Percentiles rank a stretch among this genome's conserved stretches.
Evolutionary conservation across 2,797 vertebrate genomes (phyloP).

Genomic region (Melanotaenia nigrans): DNA sequence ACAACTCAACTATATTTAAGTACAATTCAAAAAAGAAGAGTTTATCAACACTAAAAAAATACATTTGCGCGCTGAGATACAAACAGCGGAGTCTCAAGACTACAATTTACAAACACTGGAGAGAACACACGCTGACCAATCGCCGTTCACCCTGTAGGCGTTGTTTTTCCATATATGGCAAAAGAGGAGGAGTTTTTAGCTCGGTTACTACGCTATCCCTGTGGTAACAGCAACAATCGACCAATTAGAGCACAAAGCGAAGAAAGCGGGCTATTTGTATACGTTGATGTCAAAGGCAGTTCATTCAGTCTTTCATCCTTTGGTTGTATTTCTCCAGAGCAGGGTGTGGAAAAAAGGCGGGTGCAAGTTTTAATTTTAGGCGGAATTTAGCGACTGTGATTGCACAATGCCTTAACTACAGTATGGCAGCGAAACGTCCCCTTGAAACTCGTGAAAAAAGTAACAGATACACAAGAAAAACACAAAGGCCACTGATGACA

Average conservation of each 20-base stretch:
- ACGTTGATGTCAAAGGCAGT: conserved; percentile 68
- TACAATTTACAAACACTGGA: conserved; percentile 82
- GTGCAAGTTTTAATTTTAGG: conserved; percentile 58
- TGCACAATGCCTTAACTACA: conserved; percentile 23
- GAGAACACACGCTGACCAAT: conserved; percentile 74
- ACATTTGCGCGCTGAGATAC: conserved; percentile 85
- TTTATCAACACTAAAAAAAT: conserved; percentile 67
- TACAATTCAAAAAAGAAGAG: conserved; percentile 54
- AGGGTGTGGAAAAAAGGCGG: conserved; percentile 75
- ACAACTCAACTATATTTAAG: conserved; percentile 66
- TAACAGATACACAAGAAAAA: conserved; percentile 9
- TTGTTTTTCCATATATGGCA: conserved; percentile 66
- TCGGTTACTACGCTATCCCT: conserved; percentile 78
- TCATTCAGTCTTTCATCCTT: conserved; percentile 78
- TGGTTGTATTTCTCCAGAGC: conserved; percentile 38
- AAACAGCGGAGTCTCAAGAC: conserved; percentile 54
- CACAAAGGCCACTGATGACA: not conserved
- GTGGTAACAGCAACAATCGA: conserved; percentile 71
- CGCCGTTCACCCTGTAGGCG: conserved; percentile 57
- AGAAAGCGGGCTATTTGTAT: conserved; percentile 86
- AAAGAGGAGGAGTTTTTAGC: conserved; percentile 71
- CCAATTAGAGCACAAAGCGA: conserved; percentile 74
- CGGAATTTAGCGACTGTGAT: conserved; percentile 61
- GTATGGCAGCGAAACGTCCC: not conserved
- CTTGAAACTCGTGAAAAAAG: conserved; percentile 1